Percentiles rank a stretch among this genome's conserved stretches.
Evolutionary conservation across 2,797 vertebrate genomes (phyloP).

Genomic region (Parotocinclus haroldoi): DNA sequence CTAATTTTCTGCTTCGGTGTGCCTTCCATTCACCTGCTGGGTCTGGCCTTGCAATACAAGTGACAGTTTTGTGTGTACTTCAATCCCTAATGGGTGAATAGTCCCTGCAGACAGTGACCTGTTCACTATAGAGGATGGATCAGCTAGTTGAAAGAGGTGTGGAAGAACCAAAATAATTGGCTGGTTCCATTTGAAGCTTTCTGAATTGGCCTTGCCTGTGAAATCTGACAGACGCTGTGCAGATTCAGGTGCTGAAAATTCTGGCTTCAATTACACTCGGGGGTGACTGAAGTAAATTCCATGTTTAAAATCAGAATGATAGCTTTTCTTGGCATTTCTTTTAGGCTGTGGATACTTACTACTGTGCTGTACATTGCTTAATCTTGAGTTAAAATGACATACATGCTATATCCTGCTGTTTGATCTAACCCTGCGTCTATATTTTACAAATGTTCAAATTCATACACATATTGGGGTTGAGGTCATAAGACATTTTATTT

Average conservation of each 20-base stretch:
- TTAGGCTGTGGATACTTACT: too few relatives aligned
- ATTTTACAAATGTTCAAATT: too few relatives aligned
- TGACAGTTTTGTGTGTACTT: conserved; percentile 17
- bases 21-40: not conserved
- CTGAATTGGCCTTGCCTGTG: conserved; percentile 18
- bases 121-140: conserved; percentile 21
- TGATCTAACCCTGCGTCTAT: too few relatives aligned
- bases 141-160: conserved; percentile 7
- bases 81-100: conserved; percentile 33
- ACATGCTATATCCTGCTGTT: too few relatives aligned
- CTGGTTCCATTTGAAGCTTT: conserved; percentile 30
- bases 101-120: conserved; percentile 23
- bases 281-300: too few relatives aligned
- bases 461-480: too few relatives aligned
- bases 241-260: too few relatives aligned
- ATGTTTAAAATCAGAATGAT: not conserved
- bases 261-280: not conserved
- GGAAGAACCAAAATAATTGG: conserved; percentile 35
- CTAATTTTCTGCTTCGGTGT: not conserved
- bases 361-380: not conserved
- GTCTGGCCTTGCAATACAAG: not conserved
- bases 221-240: not conserved
- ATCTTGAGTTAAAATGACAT: too few relatives aligned
- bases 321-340: not conserved
- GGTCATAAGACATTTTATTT: too few relatives aligned